phyloP scores from a whole-genome alignment of 2,888 invertebrate genomes.

The Vesta saturnalis region DNA sequence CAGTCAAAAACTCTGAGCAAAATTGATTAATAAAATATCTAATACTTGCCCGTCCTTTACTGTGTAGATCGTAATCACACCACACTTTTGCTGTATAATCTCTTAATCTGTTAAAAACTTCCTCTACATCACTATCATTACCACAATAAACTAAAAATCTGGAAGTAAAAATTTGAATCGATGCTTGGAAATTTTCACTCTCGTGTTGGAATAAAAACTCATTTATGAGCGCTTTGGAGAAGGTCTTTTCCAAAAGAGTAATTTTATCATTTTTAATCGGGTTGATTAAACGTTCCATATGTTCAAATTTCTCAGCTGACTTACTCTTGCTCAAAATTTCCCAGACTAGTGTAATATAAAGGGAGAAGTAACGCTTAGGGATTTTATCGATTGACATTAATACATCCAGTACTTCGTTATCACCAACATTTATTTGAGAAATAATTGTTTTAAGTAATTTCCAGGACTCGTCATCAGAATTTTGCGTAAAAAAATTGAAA shows the following conservation, averaged over 20 bases:
- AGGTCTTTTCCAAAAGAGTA: background rate
- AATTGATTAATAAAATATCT: constrained; percentile 10
- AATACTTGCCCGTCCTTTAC: background rate
- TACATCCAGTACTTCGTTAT: background rate
- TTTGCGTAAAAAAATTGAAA: constrained; percentile 18
- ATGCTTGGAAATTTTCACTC: background rate
- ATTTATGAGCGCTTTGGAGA: background rate
- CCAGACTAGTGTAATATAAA: constrained; percentile 7
- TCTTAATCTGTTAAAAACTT: background rate
- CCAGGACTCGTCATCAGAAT: constrained; percentile 20
- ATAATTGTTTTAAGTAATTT: constrained; percentile 10
- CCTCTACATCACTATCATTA: background rate
- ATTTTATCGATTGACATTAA: background rate
- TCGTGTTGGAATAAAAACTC: constrained; percentile 5
- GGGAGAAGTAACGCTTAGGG: background rate
- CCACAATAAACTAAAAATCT: constrained; percentile 17
- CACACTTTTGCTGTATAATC: background rate
- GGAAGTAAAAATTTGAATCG: constrained; percentile 4
- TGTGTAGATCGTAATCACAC: background rate
- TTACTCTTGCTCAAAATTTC: background rate
- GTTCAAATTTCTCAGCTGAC: too few species aligned
- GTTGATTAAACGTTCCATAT: background rate
- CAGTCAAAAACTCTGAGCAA: constrained; percentile 12
- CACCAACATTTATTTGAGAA: background rate
- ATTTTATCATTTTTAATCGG: background rate